These are phyloP conservation scores for Catharus fuscescens DNA, from an alignment of 2,113 vertebrate species.

Conservation along the genomic window DNA sequence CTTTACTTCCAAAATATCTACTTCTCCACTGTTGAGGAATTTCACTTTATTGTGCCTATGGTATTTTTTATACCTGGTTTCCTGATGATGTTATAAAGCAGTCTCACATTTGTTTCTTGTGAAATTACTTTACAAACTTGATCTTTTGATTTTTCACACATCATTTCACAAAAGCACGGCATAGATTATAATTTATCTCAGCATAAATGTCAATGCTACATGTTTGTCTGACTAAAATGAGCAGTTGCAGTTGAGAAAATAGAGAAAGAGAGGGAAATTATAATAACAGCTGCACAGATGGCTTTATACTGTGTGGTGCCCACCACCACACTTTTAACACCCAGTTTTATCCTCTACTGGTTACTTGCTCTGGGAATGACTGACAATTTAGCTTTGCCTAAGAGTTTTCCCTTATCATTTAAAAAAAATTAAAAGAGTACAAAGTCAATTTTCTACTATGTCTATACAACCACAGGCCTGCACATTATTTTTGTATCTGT, in stretches of 20 bases:
- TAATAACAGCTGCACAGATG: neutral
- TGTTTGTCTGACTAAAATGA: neutral
- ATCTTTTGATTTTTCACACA: neutral
- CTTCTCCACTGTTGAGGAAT: neutral
- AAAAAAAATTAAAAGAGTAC: neutral
- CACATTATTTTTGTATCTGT: neutral
- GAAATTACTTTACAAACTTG: neutral
- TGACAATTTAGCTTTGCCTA: neutral
- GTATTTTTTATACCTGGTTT: neutral
- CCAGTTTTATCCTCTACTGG: neutral
- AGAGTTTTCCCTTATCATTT: neutral
- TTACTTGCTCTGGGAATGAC: neutral
- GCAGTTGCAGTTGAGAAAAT: neutral
- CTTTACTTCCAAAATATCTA: neutral
- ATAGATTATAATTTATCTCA: constrained; percentile 8
- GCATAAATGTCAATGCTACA: neutral
- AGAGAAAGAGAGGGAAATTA: neutral
- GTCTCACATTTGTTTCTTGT: neutral
- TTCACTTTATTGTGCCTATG: neutral
- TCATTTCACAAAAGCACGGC: neutral
- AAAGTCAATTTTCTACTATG: neutral
- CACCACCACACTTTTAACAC: neutral
- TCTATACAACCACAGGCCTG: neutral
- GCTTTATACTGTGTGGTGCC: neutral
- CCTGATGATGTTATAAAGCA: neutral